Base-by-base conservation (phyloP, 1,140 invertebrate species). In the Drosophila varians region DNA sequence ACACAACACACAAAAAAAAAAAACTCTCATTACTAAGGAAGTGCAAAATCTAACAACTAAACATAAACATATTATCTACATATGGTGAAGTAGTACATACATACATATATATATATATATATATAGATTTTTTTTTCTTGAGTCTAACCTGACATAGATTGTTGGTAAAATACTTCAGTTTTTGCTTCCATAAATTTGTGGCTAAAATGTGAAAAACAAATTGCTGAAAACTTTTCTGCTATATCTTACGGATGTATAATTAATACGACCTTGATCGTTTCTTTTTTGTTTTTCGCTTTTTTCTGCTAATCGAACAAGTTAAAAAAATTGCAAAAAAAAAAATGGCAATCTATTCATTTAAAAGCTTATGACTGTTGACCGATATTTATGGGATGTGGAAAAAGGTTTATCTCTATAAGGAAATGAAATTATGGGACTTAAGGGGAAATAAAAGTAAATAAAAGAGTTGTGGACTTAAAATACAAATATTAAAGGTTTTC, bases 1-100 rank as follows among this genome's bases (percentile, higher is more conserved):
- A n/a, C n/a, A n/a, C n/a, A 31, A 28, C n/a, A 38, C 5, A 38
- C n/a, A 3, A 38, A 38, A 38, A 12, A 38, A 40, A 52, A 11
- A 21, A 21, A 21, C 21, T 4, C 28, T 31, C 28, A 53, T 66
- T 66, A 40, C 64, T 16, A 45, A 66, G 60, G 60, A 66, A 66
- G 62, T 66, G 60, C 46, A 51, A 34, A 66, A 52, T 52, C 18
- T 46, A 65, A 65, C 34, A 19, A 31, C 26, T 65, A 42, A 25
- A n/a, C 23, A 6, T 2, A 47, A 40, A 14, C 9, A 43, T 53
- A 26, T 26, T 38, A 21, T 18, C 18, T 16, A 14, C 25, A 54
- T 31, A 31, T 31, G 28, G 28, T 11, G 9, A 31, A 2, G n/a
- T 9, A 31, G 9, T n/a, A n/a, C n/a, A n/a, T n/a, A n/a, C n/a